Percentiles rank a stretch among this genome's conserved stretches.
Evolutionary conservation across 2,113 vertebrate species (phyloP).

Genomic region (Phoxinus phoxinus): DNA sequence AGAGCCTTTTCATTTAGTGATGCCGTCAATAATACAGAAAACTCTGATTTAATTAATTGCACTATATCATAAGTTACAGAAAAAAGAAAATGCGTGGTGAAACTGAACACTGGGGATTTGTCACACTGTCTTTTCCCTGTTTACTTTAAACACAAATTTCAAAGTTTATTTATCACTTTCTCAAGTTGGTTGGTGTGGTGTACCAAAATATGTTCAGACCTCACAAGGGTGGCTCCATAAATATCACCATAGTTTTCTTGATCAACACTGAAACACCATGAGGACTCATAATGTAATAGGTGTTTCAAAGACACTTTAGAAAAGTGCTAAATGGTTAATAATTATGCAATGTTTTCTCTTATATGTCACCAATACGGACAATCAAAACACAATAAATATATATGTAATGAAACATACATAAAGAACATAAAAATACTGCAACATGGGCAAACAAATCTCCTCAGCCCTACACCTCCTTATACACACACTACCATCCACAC

Average conservation of each 20-base stretch:
- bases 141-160: not conserved
- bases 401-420: not conserved
- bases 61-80: not conserved
- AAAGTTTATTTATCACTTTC: not conserved
- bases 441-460: not conserved
- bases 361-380: not conserved
- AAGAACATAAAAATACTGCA: not conserved
- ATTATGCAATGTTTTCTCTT: too few relatives aligned
- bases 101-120: not conserved
- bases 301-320: not conserved
- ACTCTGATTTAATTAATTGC: not conserved
- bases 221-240: not conserved
- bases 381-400: not conserved
- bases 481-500: not conserved
- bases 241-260: not conserved
- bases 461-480: not conserved
- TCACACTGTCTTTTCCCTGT: too few relatives aligned
- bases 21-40: slow-evolving; percentile 38
- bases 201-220: not conserved
- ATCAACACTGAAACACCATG: too few relatives aligned
- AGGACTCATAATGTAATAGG: too few relatives aligned
- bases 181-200: not conserved
- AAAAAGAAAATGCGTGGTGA: not conserved
- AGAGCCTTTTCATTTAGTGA: slow-evolving; percentile 22
- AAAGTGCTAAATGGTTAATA: not conserved